Base-by-base conservation (phyloP, 1,140 invertebrate species). In the Drosophila pruinosa region DNA sequence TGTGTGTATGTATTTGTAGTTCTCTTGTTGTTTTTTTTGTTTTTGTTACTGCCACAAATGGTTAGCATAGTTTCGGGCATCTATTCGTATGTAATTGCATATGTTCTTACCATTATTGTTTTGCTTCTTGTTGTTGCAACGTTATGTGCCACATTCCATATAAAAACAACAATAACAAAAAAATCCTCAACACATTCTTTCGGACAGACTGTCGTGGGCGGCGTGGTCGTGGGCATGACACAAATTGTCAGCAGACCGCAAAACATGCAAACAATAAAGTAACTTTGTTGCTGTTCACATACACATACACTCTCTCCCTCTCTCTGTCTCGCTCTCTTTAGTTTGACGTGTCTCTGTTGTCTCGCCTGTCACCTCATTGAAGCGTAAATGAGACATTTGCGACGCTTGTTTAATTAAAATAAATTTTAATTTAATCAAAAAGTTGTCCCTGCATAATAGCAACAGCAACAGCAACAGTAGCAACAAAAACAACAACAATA, bases 351-450 rank as follows among this genome's bases (percentile, higher is more conserved):
- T 31, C 50, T 28, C 41, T 57, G 22, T 15, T 67, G 48, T 59
- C 67, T 72, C 72, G 68, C 26, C 53, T 85, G 80, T 79, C 81
- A 52, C 59, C 73, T 74, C 82, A 86, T 85, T 86, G 81, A 85
- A 78, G 81, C 81, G 82, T 82, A 86, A 86, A 88, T 88, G 78
- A 86, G 78, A 86, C 81, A 86, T 86, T 86, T 81, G 78, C 81
- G 82, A 88, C 71, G 82, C 81, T 86, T 86, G 81, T 86, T 86
- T 86, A 88, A 86, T 86, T 86, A 86, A 86, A 86, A 88, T 86
- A 86, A 88, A 86, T 86, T 86, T 86, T 77, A 88, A 88, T 86
- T 86, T 82, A 88, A 86, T 86, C 83, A 86, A 86, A 48, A 86
- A 88, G 64, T 88, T 63, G 67, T 72, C 62, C 54, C 43, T 59